Base-by-base conservation (phyloP, 1,140 invertebrate genomes). In the Phthorimaea operculella region DNA sequence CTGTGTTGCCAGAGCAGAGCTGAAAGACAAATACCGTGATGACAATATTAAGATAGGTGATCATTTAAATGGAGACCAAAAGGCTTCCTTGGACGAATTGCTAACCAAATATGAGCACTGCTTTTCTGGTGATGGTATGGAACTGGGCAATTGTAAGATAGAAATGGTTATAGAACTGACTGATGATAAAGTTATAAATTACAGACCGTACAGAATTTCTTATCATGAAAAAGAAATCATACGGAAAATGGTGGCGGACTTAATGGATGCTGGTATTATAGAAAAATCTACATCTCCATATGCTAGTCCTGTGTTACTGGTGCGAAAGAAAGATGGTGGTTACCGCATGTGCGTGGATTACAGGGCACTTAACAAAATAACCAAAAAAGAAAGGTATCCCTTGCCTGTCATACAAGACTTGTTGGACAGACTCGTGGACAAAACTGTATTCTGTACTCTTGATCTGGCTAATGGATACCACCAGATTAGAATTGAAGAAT, bases 271-370 rank as follows among this genome's bases (percentile, higher is more conserved):
- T 1, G 63, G 63, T 49, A 66, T 77, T 3, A 72, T 74, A 28
- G 28, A 48, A 11, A 51, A 63, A 21, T 66, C 71, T 8, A 58
- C 48, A 16, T 76, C 64, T 0, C 47, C 62, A 11, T 79, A 73
- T 51, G 64, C 70, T 1, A 65, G 59, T 33, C 70, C 72, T 7
- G 48, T 60, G 4, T 44, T 75, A 0, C 57, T 81, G 8, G 71
- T 82, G 1, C 39, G 54, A 18, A 82, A 79, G 33, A 65, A 65
- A 14, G 63, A 62, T 15, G 76, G 76, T 0, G 50, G 59, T 1
- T 51, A 54, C 6, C 44, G 84, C 11, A 52, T 85, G 45, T 64
- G 68, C 47, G 53, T 82, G 0, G 79, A 86, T 60, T 89, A 81
- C 61, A 52, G 85, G 17, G 42, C 54, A 8, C 42, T 89, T 7